Evolutionary conservation across 1,140 invertebrate genomes (phyloP), one percentile per base, ranked within the genome.

Genomic region (Eubasilissa regina): DNA sequence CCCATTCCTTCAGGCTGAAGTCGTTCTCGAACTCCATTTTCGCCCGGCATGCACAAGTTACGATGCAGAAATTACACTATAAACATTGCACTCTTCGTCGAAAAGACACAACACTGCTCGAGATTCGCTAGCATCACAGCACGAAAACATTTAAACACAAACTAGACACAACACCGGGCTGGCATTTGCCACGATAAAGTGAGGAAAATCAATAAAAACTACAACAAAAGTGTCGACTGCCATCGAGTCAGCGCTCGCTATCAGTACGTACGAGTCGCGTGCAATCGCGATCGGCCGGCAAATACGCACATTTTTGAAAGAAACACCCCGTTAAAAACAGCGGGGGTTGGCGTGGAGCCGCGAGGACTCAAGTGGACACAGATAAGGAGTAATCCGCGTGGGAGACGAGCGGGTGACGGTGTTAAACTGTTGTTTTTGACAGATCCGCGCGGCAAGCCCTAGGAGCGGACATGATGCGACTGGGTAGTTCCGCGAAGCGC

Each of bases 1-100:
- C 95, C 97, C 97, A 98, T 92, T 97, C 96, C 90, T 97, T 96
- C 87, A 98, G 91, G 86, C 94, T 95, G 85, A 93, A 93, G 86
- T 95, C 94, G 85, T 93, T 91, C 86, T 95, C 94, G 87, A 94
- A 95, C 91, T 95, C 94, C 94, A 95, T 95, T 86, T 75, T 87
- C 86, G 87, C 86, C 80, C 84, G 35, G 25, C 25, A 35, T 35
- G 25, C 25, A 35, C 25, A 35, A 35, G 25, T 3, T 35, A 3
- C 25, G 25, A 35, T 47, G 7, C 3, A 56, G 25, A 70, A 13
- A 51, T 70, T 35, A 35, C 60, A 53, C 58, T n/a, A 35, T 25
- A 44, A 74, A 66, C 45, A 48, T 51, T 51, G 58, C 60, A 51
- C 60, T 66, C 13, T n/a, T 47, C 66, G 15, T 70, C 21, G 21